These are phyloP conservation scores for Zoanthus solanderi DNA, from an alignment of 92 coral and sea anemone species.

Conservation along the genomic window DNA sequence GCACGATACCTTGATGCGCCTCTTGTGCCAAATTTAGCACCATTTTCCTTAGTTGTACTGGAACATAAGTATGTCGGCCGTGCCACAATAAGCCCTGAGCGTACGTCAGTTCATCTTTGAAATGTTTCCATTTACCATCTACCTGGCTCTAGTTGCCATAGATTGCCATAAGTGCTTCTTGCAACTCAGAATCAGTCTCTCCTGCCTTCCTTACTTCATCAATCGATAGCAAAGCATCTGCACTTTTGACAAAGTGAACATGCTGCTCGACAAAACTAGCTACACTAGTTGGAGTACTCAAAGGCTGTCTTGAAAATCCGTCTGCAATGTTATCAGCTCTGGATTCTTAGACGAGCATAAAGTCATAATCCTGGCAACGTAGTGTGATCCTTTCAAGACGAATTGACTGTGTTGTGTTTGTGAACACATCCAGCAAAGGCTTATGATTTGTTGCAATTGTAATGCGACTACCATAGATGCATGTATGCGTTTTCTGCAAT, in stretches of 20 bases:
- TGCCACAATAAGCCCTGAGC: too few relatives aligned
- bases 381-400: slow-evolving; percentile 47
- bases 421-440: slow-evolving; percentile 43
- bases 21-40: neutral
- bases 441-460: slow-evolving; percentile 38
- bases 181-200: neutral
- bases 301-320: slow-evolving; percentile 48
- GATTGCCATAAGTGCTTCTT: too few relatives aligned
- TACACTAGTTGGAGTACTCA: neutral
- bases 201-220: too few relatives aligned
- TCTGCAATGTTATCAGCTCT: slow-evolving; percentile 47
- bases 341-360: slow-evolving; percentile 39
- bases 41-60: too few relatives aligned
- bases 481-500: slow-evolving; percentile 60
- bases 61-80: too few relatives aligned
- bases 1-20: too few relatives aligned
- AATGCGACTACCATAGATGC: slow-evolving; percentile 47
- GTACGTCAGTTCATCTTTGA: too few relatives aligned
- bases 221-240: too few relatives aligned
- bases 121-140: neutral
- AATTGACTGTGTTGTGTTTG: slow-evolving; percentile 53
- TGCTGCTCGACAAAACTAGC: too few relatives aligned
- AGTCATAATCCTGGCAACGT: slow-evolving; percentile 48
- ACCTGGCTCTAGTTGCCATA: too few relatives aligned
- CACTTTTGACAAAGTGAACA: too few relatives aligned